These are phyloP conservation scores for Vollenhovia emeryi DNA, from an alignment of 1,140 invertebrate species.

Conservation along the genomic window DNA sequence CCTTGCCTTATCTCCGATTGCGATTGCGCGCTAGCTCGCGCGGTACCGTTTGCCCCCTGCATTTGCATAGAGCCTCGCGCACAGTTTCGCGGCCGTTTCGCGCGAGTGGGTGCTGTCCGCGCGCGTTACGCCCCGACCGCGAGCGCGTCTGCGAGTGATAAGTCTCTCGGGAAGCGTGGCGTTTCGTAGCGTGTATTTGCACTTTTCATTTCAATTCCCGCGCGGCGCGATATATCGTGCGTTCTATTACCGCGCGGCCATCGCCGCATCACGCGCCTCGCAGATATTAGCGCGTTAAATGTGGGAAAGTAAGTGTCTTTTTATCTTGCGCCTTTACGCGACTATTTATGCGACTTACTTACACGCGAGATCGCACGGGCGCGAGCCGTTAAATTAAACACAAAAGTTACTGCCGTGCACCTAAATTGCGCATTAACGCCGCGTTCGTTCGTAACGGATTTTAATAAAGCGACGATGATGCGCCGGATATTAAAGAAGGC, in stretches of 20 bases:
- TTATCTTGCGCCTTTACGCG: constrained; percentile 32
- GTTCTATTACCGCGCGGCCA: constrained; percentile 32
- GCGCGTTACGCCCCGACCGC: constrained; percentile 5
- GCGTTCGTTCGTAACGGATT: constrained; percentile 22
- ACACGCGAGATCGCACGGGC: not conserved
- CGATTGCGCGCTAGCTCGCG: constrained; percentile 29
- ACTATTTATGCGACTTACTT: constrained; percentile 42
- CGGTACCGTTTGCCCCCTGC: constrained; percentile 57
- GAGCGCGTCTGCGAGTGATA: not conserved
- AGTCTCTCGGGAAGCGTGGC: constrained; percentile 29
- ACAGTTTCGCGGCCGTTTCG: not conserved
- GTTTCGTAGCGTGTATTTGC: constrained; percentile 38
- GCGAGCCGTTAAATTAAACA: constrained; percentile 46
- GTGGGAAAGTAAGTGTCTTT: constrained; percentile 36
- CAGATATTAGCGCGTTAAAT: constrained; percentile 43
- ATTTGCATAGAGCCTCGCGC: constrained; percentile 55
- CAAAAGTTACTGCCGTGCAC: constrained; percentile 40
- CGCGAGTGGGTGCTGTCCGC: not conserved
- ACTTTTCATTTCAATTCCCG: constrained; percentile 39
- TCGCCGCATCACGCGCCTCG: not conserved
- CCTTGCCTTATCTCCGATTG: constrained; percentile 62
- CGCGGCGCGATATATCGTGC: constrained; percentile 33
- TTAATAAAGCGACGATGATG: constrained; percentile 20
- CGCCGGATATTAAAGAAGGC: constrained; percentile 29
- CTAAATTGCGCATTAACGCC: constrained; percentile 46